Conservation (phyloP, 2,888 invertebrate genomes). For the Desoria tigrina region DNA sequence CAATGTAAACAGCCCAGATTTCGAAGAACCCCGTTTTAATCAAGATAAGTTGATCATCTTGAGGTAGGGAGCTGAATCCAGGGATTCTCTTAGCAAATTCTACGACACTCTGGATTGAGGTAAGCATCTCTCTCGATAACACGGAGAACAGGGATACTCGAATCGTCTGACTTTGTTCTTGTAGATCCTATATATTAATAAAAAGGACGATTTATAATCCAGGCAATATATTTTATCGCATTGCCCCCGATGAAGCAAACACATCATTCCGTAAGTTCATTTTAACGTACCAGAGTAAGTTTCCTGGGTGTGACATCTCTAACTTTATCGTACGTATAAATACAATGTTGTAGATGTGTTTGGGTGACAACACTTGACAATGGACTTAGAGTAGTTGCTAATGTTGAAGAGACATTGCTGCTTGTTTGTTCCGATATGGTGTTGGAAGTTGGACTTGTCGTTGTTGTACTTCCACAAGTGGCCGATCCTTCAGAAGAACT, state of each 20-base stretch:
- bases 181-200: constrained; percentile 45
- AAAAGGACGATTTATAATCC: not conserved
- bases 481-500: constrained; percentile 51
- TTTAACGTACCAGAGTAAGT: constrained; percentile 45
- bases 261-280: not conserved
- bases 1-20: constrained; percentile 86
- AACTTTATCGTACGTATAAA: constrained; percentile 76
- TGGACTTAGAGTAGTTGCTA: constrained; percentile 45
- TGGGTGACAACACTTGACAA: constrained; percentile 52
- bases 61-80: constrained; percentile 81
- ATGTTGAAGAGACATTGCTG: constrained; percentile 68
- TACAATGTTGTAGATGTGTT: constrained; percentile 85
- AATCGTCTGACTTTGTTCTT: constrained; percentile 67
- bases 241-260: constrained; percentile 13
- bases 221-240: constrained; percentile 11
- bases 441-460: constrained; percentile 17
- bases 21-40: constrained; percentile 97
- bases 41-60: constrained; percentile 94
- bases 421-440: constrained; percentile 56
- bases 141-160: constrained; percentile 86
- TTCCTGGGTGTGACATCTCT: constrained; percentile 52
- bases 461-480: constrained; percentile 46
- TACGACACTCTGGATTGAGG: constrained; percentile 88
- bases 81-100: constrained; percentile 95
- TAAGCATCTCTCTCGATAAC: constrained; percentile 81